Evolutionary conservation across 2,113 vertebrate species (phyloP), one percentile per base, ranked within the genome.

Genomic region (Dicaeum eximium): DNA sequence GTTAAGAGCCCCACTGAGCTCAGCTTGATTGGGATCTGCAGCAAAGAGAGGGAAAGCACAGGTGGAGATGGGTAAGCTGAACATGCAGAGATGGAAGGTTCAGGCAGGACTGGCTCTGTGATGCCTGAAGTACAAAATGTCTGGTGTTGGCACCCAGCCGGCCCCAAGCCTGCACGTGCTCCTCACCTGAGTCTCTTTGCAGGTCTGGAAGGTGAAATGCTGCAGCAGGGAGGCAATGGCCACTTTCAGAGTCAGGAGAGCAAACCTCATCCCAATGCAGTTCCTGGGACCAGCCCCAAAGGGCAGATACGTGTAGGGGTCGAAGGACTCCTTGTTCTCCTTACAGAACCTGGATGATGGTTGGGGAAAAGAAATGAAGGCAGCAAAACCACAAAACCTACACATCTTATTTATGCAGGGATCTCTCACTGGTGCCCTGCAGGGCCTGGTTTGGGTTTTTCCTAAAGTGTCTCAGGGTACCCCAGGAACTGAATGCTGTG

Each of bases 201-300:
- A 98, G 54, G 97, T 94, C 67, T 97, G 94, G 93, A 99, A 96
- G 90, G 72, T 98, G 96, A 98, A 98, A 42, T 81, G 97, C 84
- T 98, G 98, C 30, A 99, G 81, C 25, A 98, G 80, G 64, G 97
- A 86, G 42, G 62, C 13, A 0, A 98, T 2, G 33, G 97, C 98
- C 3, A 98, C 89, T 95, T 98, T 99, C 86, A 99, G 97, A 70
- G 51, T 54, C 71, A 99, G 65, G 53, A 98, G 74, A 45, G 98
- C 98, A 95, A 98, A 99, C 31, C 98, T 93, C 98, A 98, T 99
- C 54, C 98, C 98, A 4, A 99, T 96, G 94, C 99, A 99, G 93
- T 99, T 99, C 72, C 98, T 97, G 25, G 98, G 99, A 1, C 99
- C 98, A 4, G 96, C 86, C 35, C 98, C 98, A 10, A 99, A 99